A percentile compares a stretch with the other conserved stretches of the same genome.
phyloP scores from a whole-genome alignment of 1,140 invertebrate genomes.

The Leptinotarsa undecemlineata region DNA sequence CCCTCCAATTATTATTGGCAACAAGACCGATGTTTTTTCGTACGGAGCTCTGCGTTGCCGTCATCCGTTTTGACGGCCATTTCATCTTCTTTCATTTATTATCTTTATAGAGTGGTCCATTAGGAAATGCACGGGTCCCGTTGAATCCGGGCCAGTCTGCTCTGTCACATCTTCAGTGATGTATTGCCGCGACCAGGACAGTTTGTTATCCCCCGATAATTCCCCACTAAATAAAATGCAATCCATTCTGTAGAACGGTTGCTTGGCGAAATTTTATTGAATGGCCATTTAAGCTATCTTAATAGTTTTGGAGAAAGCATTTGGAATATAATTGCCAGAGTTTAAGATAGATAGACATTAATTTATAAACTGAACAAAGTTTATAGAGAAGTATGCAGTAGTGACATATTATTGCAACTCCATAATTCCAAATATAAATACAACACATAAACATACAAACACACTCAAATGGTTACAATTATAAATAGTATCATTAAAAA shows the following conservation, averaged over 20 bases:
- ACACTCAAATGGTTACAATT: too few relatives aligned
- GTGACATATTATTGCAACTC: too few relatives aligned
- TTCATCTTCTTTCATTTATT: slow-evolving; percentile 40
- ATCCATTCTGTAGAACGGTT: slow-evolving; percentile 11
- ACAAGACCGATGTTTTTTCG: neutral
- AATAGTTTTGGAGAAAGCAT: too few relatives aligned
- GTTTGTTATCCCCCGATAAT: slow-evolving; percentile 42
- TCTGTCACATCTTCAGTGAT: slow-evolving; percentile 40
- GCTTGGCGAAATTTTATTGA: neutral
- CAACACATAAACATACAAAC: too few relatives aligned
- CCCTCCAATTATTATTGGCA: slow-evolving; percentile 1
- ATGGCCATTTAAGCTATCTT: neutral
- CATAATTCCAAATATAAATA: too few relatives aligned
- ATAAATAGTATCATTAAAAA: too few relatives aligned
- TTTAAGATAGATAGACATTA: too few relatives aligned
- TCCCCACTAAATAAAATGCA: slow-evolving; percentile 38
- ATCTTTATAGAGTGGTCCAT: slow-evolving; percentile 41
- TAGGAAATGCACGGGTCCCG: slow-evolving; percentile 27
- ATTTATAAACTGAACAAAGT: too few relatives aligned
- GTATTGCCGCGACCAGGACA: slow-evolving; percentile 42
- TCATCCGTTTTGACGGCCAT: slow-evolving; percentile 25
- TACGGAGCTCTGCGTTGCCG: neutral
- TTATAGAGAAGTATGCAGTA: too few relatives aligned
- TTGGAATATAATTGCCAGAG: too few relatives aligned
- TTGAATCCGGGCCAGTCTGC: slow-evolving; percentile 20